Base-by-base conservation (phyloP, 2,113 vertebrate species). In the Cisticola juncidis region DNA sequence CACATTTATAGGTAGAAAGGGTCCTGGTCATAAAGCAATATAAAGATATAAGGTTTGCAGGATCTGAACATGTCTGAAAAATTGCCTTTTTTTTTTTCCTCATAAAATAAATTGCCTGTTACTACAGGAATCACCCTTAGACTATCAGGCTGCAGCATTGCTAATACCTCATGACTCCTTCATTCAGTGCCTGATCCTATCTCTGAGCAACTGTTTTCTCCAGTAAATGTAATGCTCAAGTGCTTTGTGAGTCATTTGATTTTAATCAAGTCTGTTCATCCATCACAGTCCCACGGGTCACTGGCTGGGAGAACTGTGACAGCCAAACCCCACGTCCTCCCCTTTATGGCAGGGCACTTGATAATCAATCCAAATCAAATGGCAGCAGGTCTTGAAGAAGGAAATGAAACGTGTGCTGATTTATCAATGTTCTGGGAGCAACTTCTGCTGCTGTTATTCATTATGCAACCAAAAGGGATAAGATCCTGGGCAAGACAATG, bases 261-360 rank as follows among this genome's bases (percentile, higher is more conserved):
- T 94, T 95, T 79, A 79, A 87, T 85, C 9, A 5, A 38, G 53
- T 69, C 45, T 47, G 45, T 58, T 76, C 50, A 76, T 91, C 70
- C 50, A 62, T 62, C 36, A 22, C 65, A 69, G 44, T 70, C 68
- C 68, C 74, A 69, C 0, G 0, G 88, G 87, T 86, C 81, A 48
- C n/a, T 76, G 90, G 28, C 81, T 94, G 91, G 70, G 77, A 61
- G 81, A 79, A 18, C 35, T 17, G 57, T 86, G 35, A 66, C 87
- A 91, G 71, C 50, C 45, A 76, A 76, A 77, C 73, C 54, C 54
- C 68, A 58, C 0, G 6, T 77, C 58, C 57, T 92, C 42, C 58
- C 17, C 78, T 77, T 81, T 72, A 18, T 62, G 40, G 33, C 66
- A 50, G 65, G 24, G 40, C 81, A 61, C 74, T 85, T 58, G 35